Base-by-base conservation (phyloP, 2,797 vertebrate genomes). In the Pteropus rufus region DNA sequence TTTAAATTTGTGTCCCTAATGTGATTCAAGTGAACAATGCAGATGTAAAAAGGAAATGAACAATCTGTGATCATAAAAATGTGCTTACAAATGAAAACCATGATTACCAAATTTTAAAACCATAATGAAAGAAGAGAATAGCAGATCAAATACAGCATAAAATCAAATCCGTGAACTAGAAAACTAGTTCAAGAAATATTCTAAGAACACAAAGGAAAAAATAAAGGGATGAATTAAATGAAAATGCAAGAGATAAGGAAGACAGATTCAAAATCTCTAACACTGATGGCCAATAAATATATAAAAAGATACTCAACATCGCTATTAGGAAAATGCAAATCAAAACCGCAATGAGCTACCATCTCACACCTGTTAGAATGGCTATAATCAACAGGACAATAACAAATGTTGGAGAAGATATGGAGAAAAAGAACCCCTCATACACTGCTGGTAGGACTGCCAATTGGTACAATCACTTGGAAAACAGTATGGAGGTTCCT, bases 51-150 rank as follows among this genome's bases (percentile, higher is more conserved):
- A 46, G 75, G 34, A 36, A 86, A 83, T 87, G 41, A 89, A 86
- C 31, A 70, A 77, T 64, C 70, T 67, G 29, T 64, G 58, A 79
- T 73, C 56, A 80, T 83, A 93, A 87, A 95, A 91, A 69, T 49
- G 6, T 94, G 41, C 41, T 83, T 88, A 76, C 31, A 93, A 88
- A 91, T 84, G 56, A 75, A 95, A 95, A 95, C 54, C 23, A 29
- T 44, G 41, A 80, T 39, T 77, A 65, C 15, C 60, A 86, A 77
- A 91, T 84, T 72, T 93, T 67, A 84, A 83, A 96, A 49, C 39
- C 70, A 84, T 70, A 79, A 56, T 58, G 44, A 54, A 75, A 93
- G 44, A 79, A 82, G 62, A 84, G 58, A 77, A 46, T 7, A 72
- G 19, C 49, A 34, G 21, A 49, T 41, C 52, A 86, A 89, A 92